These are phyloP conservation scores for Plagiodera versicolora DNA, from an alignment of 2,888 invertebrate genomes.

Conservation along the genomic window DNA sequence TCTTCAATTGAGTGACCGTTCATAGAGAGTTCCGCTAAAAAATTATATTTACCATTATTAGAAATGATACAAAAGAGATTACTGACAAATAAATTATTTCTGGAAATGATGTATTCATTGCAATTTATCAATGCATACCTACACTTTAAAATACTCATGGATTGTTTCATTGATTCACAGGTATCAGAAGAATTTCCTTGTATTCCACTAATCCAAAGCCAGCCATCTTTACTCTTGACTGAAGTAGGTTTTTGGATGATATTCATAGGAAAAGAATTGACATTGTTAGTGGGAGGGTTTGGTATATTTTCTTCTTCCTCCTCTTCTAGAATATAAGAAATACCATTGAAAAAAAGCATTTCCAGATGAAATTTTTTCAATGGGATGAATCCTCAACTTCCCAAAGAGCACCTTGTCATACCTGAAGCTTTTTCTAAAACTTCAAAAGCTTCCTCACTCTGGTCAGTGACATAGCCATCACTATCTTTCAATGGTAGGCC, in stretches of 20 bases:
- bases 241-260: slow-evolving; percentile 31
- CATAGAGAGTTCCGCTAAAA: slow-evolving; percentile 32
- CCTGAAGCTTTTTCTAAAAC: slow-evolving; percentile 38
- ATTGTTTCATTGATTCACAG: slow-evolving; percentile 67
- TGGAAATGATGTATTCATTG: neutral
- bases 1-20: slow-evolving; percentile 62
- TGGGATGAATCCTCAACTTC: no score
- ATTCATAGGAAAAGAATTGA: slow-evolving; percentile 15
- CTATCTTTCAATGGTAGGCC: slow-evolving; percentile 51
- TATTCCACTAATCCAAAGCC: slow-evolving; percentile 83
- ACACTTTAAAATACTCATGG: slow-evolving; percentile 78
- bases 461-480: slow-evolving; percentile 52
- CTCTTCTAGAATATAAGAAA: slow-evolving; percentile 24
- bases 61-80: no score
- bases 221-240: slow-evolving; percentile 63
- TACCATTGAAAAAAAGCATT: neutral
- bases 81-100: neutral
- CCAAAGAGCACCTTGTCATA: no score
- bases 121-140: slow-evolving; percentile 58
- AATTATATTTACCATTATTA: no score
- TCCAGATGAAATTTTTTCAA: no score
- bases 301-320: slow-evolving; percentile 23
- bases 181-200: slow-evolving; percentile 70
- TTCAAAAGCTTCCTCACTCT: slow-evolving; percentile 49
- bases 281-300: slow-evolving; percentile 5